phyloP scores from a whole-genome alignment of 2,888 invertebrate species.

The Callyntrura sp. region DNA sequence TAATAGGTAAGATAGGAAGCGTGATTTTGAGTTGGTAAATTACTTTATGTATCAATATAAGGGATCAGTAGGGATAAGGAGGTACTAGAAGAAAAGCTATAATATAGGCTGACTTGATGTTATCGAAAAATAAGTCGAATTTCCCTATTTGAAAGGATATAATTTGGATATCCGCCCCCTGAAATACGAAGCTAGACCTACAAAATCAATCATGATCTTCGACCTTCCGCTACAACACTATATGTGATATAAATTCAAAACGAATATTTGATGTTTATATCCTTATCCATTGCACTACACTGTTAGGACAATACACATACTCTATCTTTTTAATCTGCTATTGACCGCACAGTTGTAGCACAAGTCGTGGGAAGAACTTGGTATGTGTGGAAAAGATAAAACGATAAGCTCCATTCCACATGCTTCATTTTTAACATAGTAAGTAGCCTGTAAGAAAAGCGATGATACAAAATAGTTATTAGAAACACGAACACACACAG shows the following conservation, averaged over 20 bases:
- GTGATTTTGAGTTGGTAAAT: too few relatives aligned
- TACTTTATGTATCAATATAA: too few relatives aligned
- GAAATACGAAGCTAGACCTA: neutral
- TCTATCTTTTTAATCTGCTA: conserved; percentile 21
- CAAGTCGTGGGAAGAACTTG: neutral
- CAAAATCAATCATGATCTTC: neutral
- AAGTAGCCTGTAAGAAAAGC: too few relatives aligned
- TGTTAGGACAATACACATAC: neutral
- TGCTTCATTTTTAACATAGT: neutral
- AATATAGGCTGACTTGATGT: too few relatives aligned
- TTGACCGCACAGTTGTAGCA: conserved; percentile 24
- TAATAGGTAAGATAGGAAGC: too few relatives aligned
- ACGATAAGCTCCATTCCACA: neutral
- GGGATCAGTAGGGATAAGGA: too few relatives aligned
- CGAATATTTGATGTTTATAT: neutral
- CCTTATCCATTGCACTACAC: neutral
- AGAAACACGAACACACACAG: neutral
- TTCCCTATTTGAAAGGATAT: too few relatives aligned
- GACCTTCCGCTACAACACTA: neutral
- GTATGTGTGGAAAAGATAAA: neutral
- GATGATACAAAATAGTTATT: too few relatives aligned
- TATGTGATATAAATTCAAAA: neutral
- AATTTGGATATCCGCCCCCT: too few relatives aligned
- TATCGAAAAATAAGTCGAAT: too few relatives aligned
- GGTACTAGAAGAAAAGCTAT: too few relatives aligned